Percentiles rank a stretch among this genome's conserved stretches.
These are phyloP conservation scores for Paguma larvata DNA, from an alignment of 2,797 vertebrate genomes.

Conservation along the genomic window DNA sequence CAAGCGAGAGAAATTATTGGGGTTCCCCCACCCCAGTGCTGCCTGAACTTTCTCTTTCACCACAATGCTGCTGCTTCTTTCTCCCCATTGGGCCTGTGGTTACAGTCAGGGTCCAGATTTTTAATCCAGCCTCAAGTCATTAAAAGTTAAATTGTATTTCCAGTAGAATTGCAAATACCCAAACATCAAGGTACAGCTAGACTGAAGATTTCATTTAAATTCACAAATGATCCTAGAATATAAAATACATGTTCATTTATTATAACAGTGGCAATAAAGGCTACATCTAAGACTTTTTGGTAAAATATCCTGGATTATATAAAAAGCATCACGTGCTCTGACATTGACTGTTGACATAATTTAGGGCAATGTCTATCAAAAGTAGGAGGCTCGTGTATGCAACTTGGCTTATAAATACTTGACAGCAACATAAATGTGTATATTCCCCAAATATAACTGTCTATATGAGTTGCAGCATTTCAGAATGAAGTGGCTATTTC, in stretches of 20 bases:
- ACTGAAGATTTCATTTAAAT: constrained; percentile 65
- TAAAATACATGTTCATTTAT: constrained; percentile 49
- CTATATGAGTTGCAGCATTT: constrained; percentile 58
- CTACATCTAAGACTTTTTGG: constrained; percentile 45
- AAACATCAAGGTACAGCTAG: not conserved
- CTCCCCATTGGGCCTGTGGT: not conserved
- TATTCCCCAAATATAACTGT: constrained; percentile 27
- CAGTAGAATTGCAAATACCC: not conserved
- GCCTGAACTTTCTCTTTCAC: not conserved
- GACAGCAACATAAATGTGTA: constrained; percentile 56
- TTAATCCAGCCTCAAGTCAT: not conserved
- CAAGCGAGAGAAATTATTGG: not conserved
- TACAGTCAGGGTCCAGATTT: not conserved
- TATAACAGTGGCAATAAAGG: constrained; percentile 52
- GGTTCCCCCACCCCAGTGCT: too few species aligned
- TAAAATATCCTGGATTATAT: constrained; percentile 28
- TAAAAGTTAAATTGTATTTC: not conserved
- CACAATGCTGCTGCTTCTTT: not conserved
- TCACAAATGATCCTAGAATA: constrained; percentile 46
- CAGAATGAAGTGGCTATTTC: constrained; percentile 91
- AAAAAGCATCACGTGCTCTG: constrained; percentile 32
- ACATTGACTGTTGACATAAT: constrained; percentile 55
- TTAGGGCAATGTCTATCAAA: constrained; percentile 69
- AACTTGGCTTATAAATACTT: constrained; percentile 63
- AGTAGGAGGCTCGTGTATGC: constrained; percentile 49